These are phyloP conservation scores for Arizona elegans DNA, from an alignment of 2,113 vertebrate species.

Conservation along the genomic window DNA sequence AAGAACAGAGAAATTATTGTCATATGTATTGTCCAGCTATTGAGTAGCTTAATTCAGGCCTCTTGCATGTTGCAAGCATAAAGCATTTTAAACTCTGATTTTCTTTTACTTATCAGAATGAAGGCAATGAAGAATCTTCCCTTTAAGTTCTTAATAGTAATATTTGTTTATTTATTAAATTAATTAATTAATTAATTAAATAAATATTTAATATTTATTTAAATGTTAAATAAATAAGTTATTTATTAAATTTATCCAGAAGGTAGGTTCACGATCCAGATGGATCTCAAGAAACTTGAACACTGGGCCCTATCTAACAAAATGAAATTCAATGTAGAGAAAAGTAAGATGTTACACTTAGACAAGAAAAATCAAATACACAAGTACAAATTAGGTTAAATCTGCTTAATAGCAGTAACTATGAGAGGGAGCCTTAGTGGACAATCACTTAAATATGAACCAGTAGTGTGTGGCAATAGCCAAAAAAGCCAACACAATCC, in stretches of 20 bases:
- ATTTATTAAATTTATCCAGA: not conserved
- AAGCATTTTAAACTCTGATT: not conserved
- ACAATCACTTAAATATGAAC: not conserved
- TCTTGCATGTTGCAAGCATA: not conserved
- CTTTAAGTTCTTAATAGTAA: not conserved
- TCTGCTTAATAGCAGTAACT: not conserved
- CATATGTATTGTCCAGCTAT: not conserved
- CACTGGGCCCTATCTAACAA: not conserved
- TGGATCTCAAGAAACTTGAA: not conserved
- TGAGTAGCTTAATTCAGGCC: not conserved
- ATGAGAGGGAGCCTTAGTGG: not conserved
- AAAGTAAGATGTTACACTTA: not conserved
- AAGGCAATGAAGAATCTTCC: not conserved
- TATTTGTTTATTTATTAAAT: not conserved
- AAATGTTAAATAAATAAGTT: not conserved
- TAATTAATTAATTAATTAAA: not conserved
- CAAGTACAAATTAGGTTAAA: not conserved
- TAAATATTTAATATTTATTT: not conserved
- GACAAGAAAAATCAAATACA: not conserved
- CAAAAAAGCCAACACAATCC: not conserved
- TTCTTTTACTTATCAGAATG: not conserved
- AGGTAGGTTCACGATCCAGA: not conserved
- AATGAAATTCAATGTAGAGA: not conserved
- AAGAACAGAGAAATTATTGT: not conserved
- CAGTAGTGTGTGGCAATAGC: not conserved